These are phyloP conservation scores for Crypturellus undulatus DNA, from an alignment of 2,113 vertebrate genomes.

Conservation along the genomic window DNA sequence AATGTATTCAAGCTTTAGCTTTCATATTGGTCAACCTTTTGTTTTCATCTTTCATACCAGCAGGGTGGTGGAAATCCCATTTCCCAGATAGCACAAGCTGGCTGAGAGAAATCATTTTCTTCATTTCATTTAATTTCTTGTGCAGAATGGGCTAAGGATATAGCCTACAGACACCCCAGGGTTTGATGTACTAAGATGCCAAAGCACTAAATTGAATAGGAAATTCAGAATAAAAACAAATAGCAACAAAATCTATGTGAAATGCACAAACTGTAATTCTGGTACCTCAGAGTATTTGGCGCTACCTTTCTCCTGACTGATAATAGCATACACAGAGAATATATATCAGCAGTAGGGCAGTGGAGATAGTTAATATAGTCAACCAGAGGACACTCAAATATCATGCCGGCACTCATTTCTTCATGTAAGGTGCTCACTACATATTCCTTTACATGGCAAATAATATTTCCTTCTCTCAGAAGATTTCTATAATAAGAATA, in stretches of 20 bases:
- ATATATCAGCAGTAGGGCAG: neutral
- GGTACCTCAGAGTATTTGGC: slow-evolving; percentile 31
- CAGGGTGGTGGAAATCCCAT: slow-evolving; percentile 75
- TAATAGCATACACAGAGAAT: slow-evolving; percentile 24
- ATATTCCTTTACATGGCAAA: neutral
- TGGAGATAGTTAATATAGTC: neutral
- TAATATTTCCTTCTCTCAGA: slow-evolving; percentile 20
- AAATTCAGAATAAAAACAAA: slow-evolving; percentile 72
- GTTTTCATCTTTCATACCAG: slow-evolving; percentile 75
- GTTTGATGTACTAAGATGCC: slow-evolving; percentile 69
- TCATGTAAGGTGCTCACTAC: neutral
- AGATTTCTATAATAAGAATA: slow-evolving; percentile 21
- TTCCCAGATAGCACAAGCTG: slow-evolving; percentile 72
- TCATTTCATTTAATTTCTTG: slow-evolving; percentile 78
- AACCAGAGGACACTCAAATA: slow-evolving; percentile 29
- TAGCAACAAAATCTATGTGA: slow-evolving; percentile 58
- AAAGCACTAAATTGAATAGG: slow-evolving; percentile 71
- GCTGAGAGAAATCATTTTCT: slow-evolving; percentile 77
- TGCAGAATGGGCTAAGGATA: slow-evolving; percentile 67
- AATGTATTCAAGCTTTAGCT: slow-evolving; percentile 73
- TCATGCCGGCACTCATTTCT: neutral
- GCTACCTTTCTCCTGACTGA: slow-evolving; percentile 25
- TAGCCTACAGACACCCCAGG: slow-evolving; percentile 72
- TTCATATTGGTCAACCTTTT: slow-evolving; percentile 76
- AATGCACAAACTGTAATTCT: slow-evolving; percentile 52